A percentile compares a stretch with the other conserved stretches of the same genome.
These are phyloP conservation scores for Hoplostethus mediterraneus DNA, from an alignment of 2,797 vertebrate species.

Conservation along the genomic window DNA sequence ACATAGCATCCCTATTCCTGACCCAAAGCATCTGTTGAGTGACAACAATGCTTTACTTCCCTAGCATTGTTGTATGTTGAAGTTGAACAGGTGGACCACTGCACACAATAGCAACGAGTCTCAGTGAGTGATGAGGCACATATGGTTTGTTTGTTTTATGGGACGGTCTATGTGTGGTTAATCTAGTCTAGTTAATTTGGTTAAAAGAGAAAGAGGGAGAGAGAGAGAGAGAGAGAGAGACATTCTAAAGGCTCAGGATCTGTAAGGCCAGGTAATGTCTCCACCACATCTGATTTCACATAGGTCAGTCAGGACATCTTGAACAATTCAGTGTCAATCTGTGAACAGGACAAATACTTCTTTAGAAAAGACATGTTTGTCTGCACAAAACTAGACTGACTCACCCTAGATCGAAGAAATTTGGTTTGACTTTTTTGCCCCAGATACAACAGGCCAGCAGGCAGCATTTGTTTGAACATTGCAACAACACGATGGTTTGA, in stretches of 20 bases:
- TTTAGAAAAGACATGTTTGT: no score
- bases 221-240: conserved; percentile 1
- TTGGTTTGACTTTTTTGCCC: no score
- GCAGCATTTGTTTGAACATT: no score
- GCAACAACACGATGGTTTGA: no score
- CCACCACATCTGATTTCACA: not conserved
- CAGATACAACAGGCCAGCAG: no score
- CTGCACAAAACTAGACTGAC: no score
- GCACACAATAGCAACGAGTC: not conserved
- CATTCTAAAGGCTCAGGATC: not conserved
- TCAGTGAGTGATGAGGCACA: not conserved
- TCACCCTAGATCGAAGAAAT: no score
- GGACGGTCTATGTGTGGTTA: not conserved
- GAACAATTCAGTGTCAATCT: not conserved
- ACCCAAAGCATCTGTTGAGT: not conserved
- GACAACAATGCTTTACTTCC: not conserved
- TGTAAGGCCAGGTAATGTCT: conserved; percentile 14
- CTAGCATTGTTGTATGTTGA: not conserved
- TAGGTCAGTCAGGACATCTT: not conserved
- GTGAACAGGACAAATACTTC: no score
- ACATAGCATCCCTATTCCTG: not conserved
- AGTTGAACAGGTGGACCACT: not conserved
- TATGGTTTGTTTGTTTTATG: not conserved
- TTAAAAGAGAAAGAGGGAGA: not conserved
- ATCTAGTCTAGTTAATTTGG: conserved; percentile 12